Evolutionary conservation across 2,888 invertebrate genomes (phyloP), one percentile per base, ranked within the genome.

Genomic region (Lymantria dispar): DNA sequence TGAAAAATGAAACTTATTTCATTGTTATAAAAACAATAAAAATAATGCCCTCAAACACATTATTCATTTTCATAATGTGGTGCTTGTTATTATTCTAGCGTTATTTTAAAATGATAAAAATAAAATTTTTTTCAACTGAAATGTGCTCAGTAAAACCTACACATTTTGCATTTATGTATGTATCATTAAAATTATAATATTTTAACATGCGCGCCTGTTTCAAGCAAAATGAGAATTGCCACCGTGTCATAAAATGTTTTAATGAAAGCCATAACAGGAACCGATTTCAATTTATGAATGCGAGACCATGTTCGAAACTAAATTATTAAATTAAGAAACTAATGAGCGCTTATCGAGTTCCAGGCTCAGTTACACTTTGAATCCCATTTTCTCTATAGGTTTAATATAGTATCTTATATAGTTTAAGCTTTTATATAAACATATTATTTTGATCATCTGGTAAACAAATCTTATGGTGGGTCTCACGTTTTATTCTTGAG

Each of bases 191-290:
- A 74, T 72, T 71, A 70, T 68, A 70, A 74, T 78, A 73, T 74
- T 72, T 75, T 69, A 70, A 58, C 66, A 70, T 70, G 70, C 70
- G 69, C 64, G 72, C 60, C 65, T 67, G 62, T 49, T 69, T 72
- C 68, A 61, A 51, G 54, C 61, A 66, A 64, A 77, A 77, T 70
- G 68, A 47, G 66, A 70, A 62, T 63, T 67, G 70, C 71, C 61
- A 62, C 61, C 58, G 64, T 73, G 72, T 79, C 76, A 73, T 78
- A 79, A 81, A 79, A 77, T 68, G 70, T 72, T 78, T 76, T 79
- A 82, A 79, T 80, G 75, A 66, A 61, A 51, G 66, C 72, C 66
- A 72, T 80, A 78, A 74, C 72, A 67, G 69, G 64, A 69, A 70
- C 70, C 64, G 75, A 72, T 78, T 78, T 78, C 77, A 79, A 80